These are phyloP conservation scores for Harpagoxenus sublaevis DNA, from an alignment of 2,888 invertebrate species.

Conservation along the genomic window DNA sequence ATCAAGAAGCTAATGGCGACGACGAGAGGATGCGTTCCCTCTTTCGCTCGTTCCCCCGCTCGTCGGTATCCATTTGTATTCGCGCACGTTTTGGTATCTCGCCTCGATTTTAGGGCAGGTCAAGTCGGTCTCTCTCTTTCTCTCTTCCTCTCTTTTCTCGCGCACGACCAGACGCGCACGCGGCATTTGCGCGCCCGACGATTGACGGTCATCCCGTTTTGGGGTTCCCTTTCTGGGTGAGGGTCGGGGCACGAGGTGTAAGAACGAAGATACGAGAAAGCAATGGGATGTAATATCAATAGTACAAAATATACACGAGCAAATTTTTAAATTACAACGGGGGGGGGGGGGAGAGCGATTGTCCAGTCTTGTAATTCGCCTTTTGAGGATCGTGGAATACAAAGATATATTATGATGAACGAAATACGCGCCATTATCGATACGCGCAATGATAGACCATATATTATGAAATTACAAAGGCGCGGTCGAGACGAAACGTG, in stretches of 20 bases:
- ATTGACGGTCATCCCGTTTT: conserved; percentile 64
- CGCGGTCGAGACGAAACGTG: background rate
- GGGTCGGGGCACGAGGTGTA: background rate
- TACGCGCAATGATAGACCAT: background rate
- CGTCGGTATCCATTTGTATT: conserved; percentile 44
- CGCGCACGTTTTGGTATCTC: conserved; percentile 39
- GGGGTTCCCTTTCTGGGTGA: conserved; percentile 33
- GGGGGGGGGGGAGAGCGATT: background rate
- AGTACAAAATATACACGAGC: background rate
- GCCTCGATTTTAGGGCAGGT: conserved; percentile 74
- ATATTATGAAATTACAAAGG: conserved; percentile 8
- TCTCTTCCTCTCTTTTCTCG: conserved; percentile 17
- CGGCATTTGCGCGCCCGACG: conserved; percentile 54
- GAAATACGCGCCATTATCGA: background rate
- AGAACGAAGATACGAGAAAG: background rate
- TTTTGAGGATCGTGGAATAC: background rate
- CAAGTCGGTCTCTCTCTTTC: conserved; percentile 44
- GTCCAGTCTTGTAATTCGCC: background rate
- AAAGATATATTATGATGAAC: background rate
- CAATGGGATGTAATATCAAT: background rate
- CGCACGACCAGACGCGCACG: conserved; percentile 35
- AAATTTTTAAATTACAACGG: background rate
- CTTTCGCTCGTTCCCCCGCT: conserved; percentile 25
- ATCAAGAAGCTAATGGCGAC: conserved; percentile 37
- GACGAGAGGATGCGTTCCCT: conserved; percentile 29